phyloP scores from a whole-genome alignment of 2,797 vertebrate genomes.

The Clarias fuscus region DNA sequence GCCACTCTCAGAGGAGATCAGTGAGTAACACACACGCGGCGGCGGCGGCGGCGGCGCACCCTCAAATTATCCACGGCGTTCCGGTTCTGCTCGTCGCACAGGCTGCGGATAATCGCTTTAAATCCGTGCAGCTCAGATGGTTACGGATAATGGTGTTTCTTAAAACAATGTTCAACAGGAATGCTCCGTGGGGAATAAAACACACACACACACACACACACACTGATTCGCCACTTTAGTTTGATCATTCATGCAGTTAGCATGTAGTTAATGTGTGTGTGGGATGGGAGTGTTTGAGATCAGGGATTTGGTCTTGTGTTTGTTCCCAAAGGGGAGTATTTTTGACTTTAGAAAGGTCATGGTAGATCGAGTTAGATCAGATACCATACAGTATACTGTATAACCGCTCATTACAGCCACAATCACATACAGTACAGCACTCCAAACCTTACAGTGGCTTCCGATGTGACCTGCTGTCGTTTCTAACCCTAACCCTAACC shows the following conservation, averaged over 20 bases:
- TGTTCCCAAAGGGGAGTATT: too few species aligned
- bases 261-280: neutral
- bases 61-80: neutral
- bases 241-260: neutral
- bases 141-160: conserved; percentile 7
- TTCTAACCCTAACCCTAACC: too few species aligned
- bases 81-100: neutral
- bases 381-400: neutral
- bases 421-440: neutral
- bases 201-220: too few species aligned
- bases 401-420: too few species aligned
- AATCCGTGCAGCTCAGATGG: conserved; percentile 13
- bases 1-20: conserved; percentile 90
- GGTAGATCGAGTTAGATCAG: neutral
- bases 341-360: too few species aligned
- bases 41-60: neutral
- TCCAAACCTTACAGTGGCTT: neutral
- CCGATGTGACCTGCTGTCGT: neutral
- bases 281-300: too few species aligned
- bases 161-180: neutral
- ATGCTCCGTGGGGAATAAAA: neutral
- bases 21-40: conserved; percentile 71
- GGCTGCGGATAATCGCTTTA: neutral
- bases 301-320: too few species aligned
- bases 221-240: neutral